A percentile compares a stretch with the other conserved stretches of the same genome.
Conservation (phyloP, 1,140 invertebrate species). For the Aporrectodea caliginosa region DNA sequence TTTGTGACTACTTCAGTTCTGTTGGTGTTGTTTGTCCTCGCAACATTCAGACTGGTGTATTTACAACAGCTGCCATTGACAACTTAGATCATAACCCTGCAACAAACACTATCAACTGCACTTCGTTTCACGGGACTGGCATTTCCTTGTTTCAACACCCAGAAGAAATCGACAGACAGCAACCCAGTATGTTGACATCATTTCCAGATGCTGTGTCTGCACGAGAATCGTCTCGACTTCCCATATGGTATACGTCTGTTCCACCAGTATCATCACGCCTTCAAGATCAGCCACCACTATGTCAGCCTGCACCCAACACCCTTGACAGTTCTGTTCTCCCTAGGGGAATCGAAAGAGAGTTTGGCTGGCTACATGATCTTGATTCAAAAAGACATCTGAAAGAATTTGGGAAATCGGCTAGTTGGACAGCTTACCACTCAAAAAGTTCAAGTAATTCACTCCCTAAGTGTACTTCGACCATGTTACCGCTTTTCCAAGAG, state of each 20-base stretch:
- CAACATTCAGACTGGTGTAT: not conserved
- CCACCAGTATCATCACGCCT: not conserved
- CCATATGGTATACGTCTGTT: not conserved
- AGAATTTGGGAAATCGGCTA: too few species aligned
- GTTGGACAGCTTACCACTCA: conserved; percentile 2
- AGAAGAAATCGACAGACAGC: not conserved
- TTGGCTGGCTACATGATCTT: too few species aligned
- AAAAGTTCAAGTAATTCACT: not conserved
- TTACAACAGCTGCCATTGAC: not conserved
- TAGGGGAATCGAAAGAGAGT: too few species aligned
- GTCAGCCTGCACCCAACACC: not conserved
- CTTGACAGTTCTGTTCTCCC: not conserved
- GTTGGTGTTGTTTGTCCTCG: too few species aligned
- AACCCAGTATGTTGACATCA: not conserved
- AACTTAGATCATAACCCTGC: not conserved
- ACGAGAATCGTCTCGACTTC: too few species aligned
- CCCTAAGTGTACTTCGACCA: not conserved
- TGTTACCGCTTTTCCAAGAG: not conserved
- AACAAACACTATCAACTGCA: not conserved
- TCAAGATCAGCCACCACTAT: not conserved
- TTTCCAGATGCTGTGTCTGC: not conserved
- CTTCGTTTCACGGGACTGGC: not conserved
- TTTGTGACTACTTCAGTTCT: not conserved
- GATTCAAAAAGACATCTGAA: too few species aligned
- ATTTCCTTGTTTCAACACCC: conserved; percentile 7